Conservation (phyloP, 1,140 invertebrate genomes). For the Andrena cerasifolii region DNA sequence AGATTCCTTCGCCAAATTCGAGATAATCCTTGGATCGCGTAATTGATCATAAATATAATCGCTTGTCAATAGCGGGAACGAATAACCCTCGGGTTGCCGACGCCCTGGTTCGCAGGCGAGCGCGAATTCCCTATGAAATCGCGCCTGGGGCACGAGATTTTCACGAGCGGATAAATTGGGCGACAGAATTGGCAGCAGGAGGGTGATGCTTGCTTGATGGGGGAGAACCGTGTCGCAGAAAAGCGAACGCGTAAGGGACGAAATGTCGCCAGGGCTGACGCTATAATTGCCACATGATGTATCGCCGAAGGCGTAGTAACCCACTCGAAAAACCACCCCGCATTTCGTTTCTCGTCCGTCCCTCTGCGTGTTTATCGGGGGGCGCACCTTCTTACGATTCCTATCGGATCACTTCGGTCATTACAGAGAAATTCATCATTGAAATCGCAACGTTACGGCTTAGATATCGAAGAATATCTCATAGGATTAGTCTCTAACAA, state of each 20-base stretch:
- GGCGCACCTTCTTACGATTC: background rate
- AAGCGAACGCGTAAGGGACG: slow-evolving; percentile 37
- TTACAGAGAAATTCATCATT: too few species aligned
- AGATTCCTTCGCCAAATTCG: background rate
- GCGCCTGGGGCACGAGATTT: slow-evolving; percentile 54
- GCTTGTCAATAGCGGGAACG: slow-evolving; percentile 15
- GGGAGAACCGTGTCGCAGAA: slow-evolving; percentile 38
- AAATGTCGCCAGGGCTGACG: slow-evolving; percentile 50
- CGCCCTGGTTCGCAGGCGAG: background rate
- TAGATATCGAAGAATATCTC: too few species aligned
- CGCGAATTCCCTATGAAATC: slow-evolving; percentile 40
- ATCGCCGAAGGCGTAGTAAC: slow-evolving; percentile 19
- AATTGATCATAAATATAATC: background rate
- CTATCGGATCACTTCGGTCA: too few species aligned
- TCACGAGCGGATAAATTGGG: slow-evolving; percentile 70
- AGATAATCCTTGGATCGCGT: background rate
- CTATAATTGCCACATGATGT: slow-evolving; percentile 63
- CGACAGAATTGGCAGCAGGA: slow-evolving; percentile 66
- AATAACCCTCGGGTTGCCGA: slow-evolving; percentile 15
- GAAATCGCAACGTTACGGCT: too few species aligned
- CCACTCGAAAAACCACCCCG: background rate
- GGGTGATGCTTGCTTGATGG: slow-evolving; percentile 30
- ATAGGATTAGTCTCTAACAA: too few species aligned
- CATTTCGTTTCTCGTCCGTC: background rate
- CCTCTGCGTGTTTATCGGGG: background rate